Evolutionary conservation across 2,113 vertebrate genomes (phyloP).

Genomic region (Anthoscopus minutus): DNA sequence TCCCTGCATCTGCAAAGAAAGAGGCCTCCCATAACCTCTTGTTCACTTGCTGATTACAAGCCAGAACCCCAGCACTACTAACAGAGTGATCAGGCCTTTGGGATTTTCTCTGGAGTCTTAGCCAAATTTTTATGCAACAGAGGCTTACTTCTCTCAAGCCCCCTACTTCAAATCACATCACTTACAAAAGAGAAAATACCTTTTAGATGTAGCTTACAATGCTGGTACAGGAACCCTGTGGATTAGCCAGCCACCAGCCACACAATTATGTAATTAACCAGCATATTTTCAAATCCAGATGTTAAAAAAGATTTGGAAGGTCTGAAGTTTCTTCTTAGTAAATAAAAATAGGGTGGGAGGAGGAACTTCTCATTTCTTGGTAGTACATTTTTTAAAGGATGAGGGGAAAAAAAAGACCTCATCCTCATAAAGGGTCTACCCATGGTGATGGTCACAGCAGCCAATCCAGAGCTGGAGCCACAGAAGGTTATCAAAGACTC

Average conservation of each 20-base stretch:
- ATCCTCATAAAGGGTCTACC: not conserved
- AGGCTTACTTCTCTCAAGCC: not conserved
- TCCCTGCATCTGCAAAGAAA: not conserved
- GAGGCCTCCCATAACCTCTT: not conserved
- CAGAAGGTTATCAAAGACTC: not conserved
- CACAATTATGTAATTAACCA: not conserved
- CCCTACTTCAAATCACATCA: not conserved
- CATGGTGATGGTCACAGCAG: rapidly evolving
- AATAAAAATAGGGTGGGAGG: rapidly evolving
- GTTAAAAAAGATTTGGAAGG: not conserved
- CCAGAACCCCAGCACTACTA: not conserved
- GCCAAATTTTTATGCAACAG: conserved; percentile 27
- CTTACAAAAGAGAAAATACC: not conserved
- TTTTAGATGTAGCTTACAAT: not conserved
- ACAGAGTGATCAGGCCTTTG: not conserved
- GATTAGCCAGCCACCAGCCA: not conserved
- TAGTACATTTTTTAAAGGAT: not conserved
- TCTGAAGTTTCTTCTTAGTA: not conserved
- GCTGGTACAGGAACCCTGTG: not conserved
- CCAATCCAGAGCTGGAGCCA: not conserved
- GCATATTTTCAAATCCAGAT: not conserved
- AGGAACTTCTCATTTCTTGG: not conserved
- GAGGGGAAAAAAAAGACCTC: not conserved
- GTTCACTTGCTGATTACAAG: rapidly evolving
- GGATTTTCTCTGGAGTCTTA: not conserved